Conservation (phyloP, 2,888 invertebrate species). For the Nemoura dubitans region DNA sequence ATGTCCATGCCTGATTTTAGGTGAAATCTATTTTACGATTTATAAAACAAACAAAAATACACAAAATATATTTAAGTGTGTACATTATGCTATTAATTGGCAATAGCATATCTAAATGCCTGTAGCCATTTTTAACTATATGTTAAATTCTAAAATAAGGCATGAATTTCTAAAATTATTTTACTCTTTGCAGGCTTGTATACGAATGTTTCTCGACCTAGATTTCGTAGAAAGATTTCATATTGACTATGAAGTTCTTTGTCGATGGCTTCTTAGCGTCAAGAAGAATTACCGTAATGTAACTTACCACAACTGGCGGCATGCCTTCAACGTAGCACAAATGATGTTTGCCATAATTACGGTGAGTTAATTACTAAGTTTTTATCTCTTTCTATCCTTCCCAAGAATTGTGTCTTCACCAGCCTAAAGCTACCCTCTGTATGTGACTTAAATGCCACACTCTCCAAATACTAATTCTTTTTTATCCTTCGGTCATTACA, state of each 20-base stretch:
- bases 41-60: too few relatives aligned
- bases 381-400: background rate
- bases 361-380: slow-evolving; percentile 64
- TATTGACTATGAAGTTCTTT: slow-evolving; percentile 91
- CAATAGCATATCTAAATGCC: too few relatives aligned
- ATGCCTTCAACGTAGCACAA: slow-evolving; percentile 96
- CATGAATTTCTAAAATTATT: background rate
- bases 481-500: slow-evolving; percentile 61
- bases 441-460: too few relatives aligned
- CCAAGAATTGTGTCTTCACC: background rate
- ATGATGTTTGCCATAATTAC: slow-evolving; percentile 97
- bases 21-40: too few relatives aligned
- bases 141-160: background rate
- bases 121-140: too few relatives aligned
- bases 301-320: slow-evolving; percentile 96
- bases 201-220: slow-evolving; percentile 93
- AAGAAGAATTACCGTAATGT: slow-evolving; percentile 95
- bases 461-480: background rate
- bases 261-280: slow-evolving; percentile 89
- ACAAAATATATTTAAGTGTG: too few relatives aligned
- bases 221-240: slow-evolving; percentile 92
- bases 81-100: too few relatives aligned
- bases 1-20: too few relatives aligned
- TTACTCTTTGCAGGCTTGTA: slow-evolving; percentile 71
- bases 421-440: too few relatives aligned